Conservation (phyloP, 2,113 vertebrate species). For the Melanerpes formicivorus region DNA sequence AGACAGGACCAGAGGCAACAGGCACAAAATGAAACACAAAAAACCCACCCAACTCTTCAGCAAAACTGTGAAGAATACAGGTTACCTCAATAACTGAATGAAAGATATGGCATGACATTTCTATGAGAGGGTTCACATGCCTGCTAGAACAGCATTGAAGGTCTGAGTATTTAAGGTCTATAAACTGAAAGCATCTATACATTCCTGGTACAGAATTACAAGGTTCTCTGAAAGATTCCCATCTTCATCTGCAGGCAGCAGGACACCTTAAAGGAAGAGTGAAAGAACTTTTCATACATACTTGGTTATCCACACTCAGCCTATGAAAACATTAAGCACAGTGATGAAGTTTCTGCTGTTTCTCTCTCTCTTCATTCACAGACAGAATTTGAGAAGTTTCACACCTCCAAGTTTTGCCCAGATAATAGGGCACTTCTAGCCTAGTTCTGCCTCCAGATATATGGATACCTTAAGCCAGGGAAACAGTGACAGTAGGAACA, state of each 20-base stretch:
- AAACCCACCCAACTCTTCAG: not conserved
- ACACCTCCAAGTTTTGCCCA: not conserved
- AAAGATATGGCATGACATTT: not conserved
- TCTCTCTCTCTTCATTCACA: rapidly evolving
- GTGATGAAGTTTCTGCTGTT: not conserved
- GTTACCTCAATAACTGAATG: not conserved
- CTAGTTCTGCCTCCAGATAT: not conserved
- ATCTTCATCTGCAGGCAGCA: not conserved
- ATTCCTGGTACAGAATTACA: not conserved
- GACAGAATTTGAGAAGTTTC: not conserved
- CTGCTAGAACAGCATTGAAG: not conserved
- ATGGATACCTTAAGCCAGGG: not conserved
- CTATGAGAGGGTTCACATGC: not conserved
- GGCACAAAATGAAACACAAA: not conserved
- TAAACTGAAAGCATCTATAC: not conserved
- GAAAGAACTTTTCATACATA: not conserved
- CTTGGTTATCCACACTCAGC: not conserved
- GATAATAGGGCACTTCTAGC: not conserved
- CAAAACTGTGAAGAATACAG: not conserved
- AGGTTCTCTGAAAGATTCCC: not conserved
- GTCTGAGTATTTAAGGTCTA: not conserved
- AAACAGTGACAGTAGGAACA: not conserved
- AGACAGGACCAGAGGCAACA: not conserved
- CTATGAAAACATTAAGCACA: not conserved
- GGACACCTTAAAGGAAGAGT: not conserved